Evolutionary conservation across 1,140 invertebrate genomes (phyloP).

Genomic region (Hyphantria cunea): DNA sequence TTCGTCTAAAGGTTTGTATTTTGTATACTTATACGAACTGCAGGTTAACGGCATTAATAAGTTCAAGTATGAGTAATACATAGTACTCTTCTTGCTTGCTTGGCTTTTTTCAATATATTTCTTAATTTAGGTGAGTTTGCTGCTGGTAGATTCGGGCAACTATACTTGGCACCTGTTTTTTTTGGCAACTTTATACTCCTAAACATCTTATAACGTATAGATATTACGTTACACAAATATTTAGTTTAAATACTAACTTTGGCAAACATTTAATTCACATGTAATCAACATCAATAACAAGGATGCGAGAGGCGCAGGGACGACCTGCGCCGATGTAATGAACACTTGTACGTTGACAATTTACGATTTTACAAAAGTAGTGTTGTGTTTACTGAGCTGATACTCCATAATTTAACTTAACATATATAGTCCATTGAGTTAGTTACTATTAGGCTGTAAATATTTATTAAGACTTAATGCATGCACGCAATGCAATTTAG

Average conservation of each 20-base stretch:
- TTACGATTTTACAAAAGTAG: slow-evolving; percentile 18
- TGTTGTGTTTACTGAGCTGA: slow-evolving; percentile 40
- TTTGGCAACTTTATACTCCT: slow-evolving; percentile 10
- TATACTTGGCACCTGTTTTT: slow-evolving; percentile 20
- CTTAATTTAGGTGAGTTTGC: slow-evolving; percentile 15
- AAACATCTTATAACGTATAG: slow-evolving; percentile 19
- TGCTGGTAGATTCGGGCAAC: slow-evolving; percentile 21
- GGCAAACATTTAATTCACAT: slow-evolving; percentile 56
- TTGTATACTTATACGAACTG: slow-evolving; percentile 6
- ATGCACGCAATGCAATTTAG: slow-evolving; percentile 56
- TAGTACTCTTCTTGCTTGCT: slow-evolving; percentile 6
- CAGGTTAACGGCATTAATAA: slow-evolving; percentile 20
- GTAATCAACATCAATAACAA: slow-evolving; percentile 56
- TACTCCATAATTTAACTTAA: slow-evolving; percentile 36
- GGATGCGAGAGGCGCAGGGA: slow-evolving; percentile 29
- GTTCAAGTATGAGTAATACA: slow-evolving; percentile 13
- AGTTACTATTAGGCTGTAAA: slow-evolving; percentile 43
- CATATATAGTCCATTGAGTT: slow-evolving; percentile 38
- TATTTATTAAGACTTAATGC: slow-evolving; percentile 41
- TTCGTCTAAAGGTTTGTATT: slow-evolving; percentile 7
- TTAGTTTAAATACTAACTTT: slow-evolving; percentile 21
- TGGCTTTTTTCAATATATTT: slow-evolving; percentile 9
- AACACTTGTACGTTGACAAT: slow-evolving; percentile 24
- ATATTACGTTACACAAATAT: slow-evolving; percentile 29
- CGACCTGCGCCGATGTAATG: slow-evolving; percentile 31